These are phyloP conservation scores for Phlogophora meticulosa DNA, from an alignment of 2,888 invertebrate genomes.

Conservation along the genomic window DNA sequence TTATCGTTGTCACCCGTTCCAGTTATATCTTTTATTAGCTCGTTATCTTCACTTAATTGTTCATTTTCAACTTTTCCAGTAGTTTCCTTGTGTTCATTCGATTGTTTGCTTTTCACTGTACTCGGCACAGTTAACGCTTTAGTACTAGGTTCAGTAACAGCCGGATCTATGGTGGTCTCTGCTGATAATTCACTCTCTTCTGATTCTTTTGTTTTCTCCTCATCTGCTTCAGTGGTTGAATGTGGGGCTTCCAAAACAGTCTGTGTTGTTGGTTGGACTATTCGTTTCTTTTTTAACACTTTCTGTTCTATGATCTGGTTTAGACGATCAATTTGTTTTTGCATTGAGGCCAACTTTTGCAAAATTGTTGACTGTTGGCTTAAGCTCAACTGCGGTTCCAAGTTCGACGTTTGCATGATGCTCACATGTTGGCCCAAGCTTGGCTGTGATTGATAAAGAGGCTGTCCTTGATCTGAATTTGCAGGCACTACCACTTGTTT, in stretches of 20 bases:
- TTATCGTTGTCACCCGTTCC: not conserved
- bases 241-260: not conserved
- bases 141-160: not conserved
- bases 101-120: not conserved
- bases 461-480: not conserved
- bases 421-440: not conserved
- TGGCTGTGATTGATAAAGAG: not conserved
- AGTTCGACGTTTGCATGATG: not conserved
- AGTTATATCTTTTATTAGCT: not conserved
- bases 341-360: slow-evolving; percentile 9
- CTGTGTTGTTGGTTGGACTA: not conserved
- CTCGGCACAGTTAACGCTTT: not conserved
- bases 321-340: slow-evolving; percentile 14
- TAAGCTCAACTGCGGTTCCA: not conserved
- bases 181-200: not conserved
- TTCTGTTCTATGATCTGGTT: not conserved
- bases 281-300: not conserved
- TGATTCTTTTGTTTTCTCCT: not conserved
- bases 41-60: too few relatives aligned
- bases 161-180: not conserved
- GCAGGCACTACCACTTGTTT: slow-evolving; percentile 15
- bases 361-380: slow-evolving; percentile 1
- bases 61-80: not conserved
- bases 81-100: not conserved
- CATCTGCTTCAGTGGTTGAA: not conserved